These are phyloP conservation scores for Drosophila austrosaltans DNA, from an alignment of 2,888 invertebrate species.

Conservation along the genomic window DNA sequence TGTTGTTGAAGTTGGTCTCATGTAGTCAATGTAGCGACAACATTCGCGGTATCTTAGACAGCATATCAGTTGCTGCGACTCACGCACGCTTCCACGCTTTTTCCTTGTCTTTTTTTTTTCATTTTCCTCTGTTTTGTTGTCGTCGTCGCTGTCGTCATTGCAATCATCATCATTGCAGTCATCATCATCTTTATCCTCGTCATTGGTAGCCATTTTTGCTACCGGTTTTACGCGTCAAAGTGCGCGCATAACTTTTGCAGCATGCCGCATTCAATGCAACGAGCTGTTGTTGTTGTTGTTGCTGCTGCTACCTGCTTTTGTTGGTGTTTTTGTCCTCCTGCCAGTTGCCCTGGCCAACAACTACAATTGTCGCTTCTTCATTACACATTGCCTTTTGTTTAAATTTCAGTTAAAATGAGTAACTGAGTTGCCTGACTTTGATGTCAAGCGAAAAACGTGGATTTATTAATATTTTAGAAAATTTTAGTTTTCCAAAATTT, in stretches of 20 bases:
- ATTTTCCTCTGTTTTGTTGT: constrained; percentile 16
- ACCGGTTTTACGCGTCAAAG: constrained; percentile 78
- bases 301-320: constrained; percentile 35
- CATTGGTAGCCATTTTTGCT: constrained; percentile 70
- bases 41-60: constrained; percentile 58
- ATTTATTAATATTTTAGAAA: too few relatives aligned
- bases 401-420: constrained; percentile 25
- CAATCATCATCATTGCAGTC: constrained; percentile 1
- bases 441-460: not conserved
- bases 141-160: constrained; percentile 26
- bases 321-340: constrained; percentile 30
- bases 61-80: constrained; percentile 56
- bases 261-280: constrained; percentile 60
- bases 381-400: constrained; percentile 31
- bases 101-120: constrained; percentile 22
- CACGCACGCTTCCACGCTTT: constrained; percentile 67
- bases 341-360: constrained; percentile 44
- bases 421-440: not conserved
- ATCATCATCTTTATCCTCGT: constrained; percentile 31
- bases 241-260: constrained; percentile 72
- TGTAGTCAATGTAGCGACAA: constrained; percentile 71
- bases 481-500: too few relatives aligned
- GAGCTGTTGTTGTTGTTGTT: constrained; percentile 38
- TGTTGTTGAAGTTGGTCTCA: constrained; percentile 35
- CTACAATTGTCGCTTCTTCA: constrained; percentile 35